Conservation (phyloP, 1,140 invertebrate genomes). For the Diabrotica virgifera region DNA sequence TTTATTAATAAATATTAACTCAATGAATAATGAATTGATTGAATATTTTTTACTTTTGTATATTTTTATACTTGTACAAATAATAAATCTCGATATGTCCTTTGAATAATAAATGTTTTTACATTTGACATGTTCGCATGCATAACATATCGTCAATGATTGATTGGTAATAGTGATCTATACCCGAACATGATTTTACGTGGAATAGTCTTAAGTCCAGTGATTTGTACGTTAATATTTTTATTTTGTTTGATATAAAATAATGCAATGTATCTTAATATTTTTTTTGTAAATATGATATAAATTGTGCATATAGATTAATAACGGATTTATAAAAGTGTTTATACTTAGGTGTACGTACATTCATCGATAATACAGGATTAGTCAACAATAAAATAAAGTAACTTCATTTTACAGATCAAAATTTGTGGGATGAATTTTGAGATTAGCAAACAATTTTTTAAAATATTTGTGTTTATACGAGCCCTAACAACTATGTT, state of each 20-base stretch:
- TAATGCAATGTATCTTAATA: conserved; percentile 40
- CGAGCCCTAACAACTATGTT: too few species aligned
- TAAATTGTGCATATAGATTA: conserved; percentile 49
- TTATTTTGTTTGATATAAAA: conserved; percentile 36
- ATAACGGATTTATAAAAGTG: conserved; percentile 46
- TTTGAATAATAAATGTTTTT: too few species aligned
- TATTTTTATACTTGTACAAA: too few species aligned
- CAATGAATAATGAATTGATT: too few species aligned
- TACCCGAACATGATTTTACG: conserved; percentile 39
- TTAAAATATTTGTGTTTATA: too few species aligned
- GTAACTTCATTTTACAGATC: too few species aligned
- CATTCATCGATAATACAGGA: conserved; percentile 36
- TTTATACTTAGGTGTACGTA: conserved; percentile 43
- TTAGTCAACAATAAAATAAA: neutral
- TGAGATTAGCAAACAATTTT: too few species aligned
- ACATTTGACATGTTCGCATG: neutral
- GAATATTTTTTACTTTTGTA: too few species aligned
- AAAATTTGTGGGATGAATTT: too few species aligned
- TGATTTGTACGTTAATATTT: conserved; percentile 44
- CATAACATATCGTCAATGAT: conserved; percentile 27
- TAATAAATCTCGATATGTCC: too few species aligned
- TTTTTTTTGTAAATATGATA: conserved; percentile 49
- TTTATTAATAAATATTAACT: too few species aligned
- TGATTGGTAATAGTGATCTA: conserved; percentile 35
- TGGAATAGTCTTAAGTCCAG: conserved; percentile 43